Percentiles rank a stretch among this genome's conserved stretches.
These are phyloP conservation scores for Chamaetylas fuelleborni DNA, from an alignment of 2,113 vertebrate genomes.

Conservation along the genomic window DNA sequence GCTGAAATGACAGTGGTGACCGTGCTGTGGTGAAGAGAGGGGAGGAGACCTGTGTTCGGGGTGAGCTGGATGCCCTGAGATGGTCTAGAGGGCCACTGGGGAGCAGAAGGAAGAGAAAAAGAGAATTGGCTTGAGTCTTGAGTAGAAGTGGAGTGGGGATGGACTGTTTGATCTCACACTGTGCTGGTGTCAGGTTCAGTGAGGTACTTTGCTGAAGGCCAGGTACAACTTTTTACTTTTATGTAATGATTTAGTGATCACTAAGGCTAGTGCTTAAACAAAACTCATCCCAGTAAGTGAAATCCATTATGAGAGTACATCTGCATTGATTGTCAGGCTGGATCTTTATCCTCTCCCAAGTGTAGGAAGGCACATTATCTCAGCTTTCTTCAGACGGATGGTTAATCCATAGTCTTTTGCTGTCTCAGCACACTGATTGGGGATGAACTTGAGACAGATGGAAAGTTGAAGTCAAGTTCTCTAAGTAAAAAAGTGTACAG, in stretches of 20 bases:
- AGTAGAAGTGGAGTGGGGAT: not conserved
- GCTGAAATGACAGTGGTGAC: not conserved
- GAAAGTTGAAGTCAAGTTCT: constrained; percentile 51
- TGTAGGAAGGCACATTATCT: constrained; percentile 52
- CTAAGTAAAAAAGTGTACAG: not conserved
- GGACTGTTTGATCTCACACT: not conserved
- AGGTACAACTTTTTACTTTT: constrained; percentile 36
- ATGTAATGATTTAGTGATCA: constrained; percentile 45
- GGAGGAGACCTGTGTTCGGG: not conserved
- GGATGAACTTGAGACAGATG: constrained; percentile 43
- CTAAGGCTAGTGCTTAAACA: constrained; percentile 45
- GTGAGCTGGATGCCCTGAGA: not conserved
- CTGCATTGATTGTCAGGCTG: constrained; percentile 55
- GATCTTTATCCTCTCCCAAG: constrained; percentile 50
- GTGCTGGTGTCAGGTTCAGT: not conserved
- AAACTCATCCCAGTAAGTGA: constrained; percentile 60
- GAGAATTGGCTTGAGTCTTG: not conserved
- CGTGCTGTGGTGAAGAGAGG: rapidly evolving
- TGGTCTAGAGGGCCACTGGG: not conserved
- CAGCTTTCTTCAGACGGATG: constrained; percentile 37
- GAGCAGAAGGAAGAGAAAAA: not conserved
- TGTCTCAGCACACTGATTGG: constrained; percentile 30
- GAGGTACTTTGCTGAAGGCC: not conserved
- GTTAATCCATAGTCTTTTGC: constrained; percentile 67
- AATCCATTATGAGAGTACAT: constrained; percentile 64